Conservation (phyloP, 2,797 vertebrate species). For the Rhynchotus rufescens region DNA sequence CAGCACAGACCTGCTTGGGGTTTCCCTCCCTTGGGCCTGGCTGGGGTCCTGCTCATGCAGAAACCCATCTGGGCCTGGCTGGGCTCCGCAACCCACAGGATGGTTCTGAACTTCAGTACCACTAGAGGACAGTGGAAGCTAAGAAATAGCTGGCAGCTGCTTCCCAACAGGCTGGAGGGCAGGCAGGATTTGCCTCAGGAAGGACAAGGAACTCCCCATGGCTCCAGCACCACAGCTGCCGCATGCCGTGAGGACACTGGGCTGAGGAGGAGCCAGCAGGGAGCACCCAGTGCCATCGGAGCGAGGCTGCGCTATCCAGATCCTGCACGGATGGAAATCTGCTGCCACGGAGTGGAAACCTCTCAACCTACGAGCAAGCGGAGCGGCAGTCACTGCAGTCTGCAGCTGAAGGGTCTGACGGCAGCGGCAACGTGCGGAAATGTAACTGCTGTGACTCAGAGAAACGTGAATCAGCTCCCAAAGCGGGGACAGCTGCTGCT, state of each 20-base stretch:
- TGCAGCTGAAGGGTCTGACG: background rate
- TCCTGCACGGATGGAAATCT: background rate
- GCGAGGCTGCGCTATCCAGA: accelerated
- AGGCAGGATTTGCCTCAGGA: background rate
- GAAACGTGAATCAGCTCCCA: conserved; percentile 29
- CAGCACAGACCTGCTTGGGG: background rate
- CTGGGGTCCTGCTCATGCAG: accelerated
- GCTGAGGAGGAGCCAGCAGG: background rate
- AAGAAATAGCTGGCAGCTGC: background rate
- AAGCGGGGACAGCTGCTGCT: conserved; percentile 38
- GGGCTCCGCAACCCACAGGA: background rate
- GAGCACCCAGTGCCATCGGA: accelerated
- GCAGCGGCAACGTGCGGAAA: background rate
- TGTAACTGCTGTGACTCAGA: conserved; percentile 26
- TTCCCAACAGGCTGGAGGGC: background rate
- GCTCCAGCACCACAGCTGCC: background rate
- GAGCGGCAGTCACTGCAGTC: background rate
- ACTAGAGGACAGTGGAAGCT: conserved; percentile 31
- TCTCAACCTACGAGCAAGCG: background rate
- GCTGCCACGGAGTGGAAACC: background rate
- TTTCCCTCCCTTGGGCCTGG: background rate
- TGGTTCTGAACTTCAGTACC: background rate
- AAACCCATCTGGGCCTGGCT: background rate
- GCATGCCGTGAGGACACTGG: background rate
- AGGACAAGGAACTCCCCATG: background rate